phyloP scores from a whole-genome alignment of 2,113 vertebrate genomes.

The Grallaria varia region DNA sequence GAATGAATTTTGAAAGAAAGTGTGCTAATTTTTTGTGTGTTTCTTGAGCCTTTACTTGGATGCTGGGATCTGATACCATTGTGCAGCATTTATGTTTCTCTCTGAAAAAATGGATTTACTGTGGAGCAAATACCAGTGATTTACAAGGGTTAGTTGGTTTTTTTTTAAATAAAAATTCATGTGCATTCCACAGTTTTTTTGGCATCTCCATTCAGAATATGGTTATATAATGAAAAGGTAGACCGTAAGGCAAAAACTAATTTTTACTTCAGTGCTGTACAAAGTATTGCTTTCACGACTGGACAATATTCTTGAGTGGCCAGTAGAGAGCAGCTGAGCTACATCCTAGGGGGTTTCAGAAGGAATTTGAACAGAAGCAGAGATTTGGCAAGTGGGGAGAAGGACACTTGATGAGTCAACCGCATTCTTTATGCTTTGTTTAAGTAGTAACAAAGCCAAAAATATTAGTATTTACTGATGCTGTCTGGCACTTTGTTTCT shows the following conservation, averaged over 20 bases:
- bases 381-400: neutral
- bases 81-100: neutral
- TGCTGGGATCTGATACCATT: neutral
- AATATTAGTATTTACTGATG: constrained; percentile 54
- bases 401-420: constrained; percentile 28
- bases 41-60: neutral
- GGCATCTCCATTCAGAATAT: neutral
- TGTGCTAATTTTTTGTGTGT: neutral
- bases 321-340: constrained; percentile 81
- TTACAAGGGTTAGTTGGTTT: neutral
- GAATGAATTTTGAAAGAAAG: neutral
- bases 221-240: neutral
- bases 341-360: neutral
- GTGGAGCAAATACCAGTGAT: neutral
- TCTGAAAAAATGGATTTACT: neutral
- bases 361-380: neutral
- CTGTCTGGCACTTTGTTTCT: constrained; percentile 42
- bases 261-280: neutral
- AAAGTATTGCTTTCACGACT: neutral
- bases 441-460: constrained; percentile 51
- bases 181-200: neutral
- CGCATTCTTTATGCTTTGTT: constrained; percentile 36
- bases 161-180: neutral
- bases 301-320: neutral
- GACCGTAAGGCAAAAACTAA: neutral